Base-by-base conservation (phyloP, 2,797 vertebrate species). In the Naso thynnoides region DNA sequence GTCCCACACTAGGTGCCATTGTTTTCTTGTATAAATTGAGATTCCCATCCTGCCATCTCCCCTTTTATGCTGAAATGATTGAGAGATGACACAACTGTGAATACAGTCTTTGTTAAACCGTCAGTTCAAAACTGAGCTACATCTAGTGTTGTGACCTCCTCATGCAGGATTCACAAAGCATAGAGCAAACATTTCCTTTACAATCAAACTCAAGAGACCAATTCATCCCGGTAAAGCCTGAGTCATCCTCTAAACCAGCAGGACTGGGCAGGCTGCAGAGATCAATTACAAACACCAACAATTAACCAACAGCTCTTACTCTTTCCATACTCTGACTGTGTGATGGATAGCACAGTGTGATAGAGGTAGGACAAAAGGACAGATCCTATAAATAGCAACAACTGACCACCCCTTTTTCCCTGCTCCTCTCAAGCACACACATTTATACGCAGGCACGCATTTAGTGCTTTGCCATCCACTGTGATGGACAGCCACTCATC, bases 321-420 rank as follows among this genome's bases (percentile, higher is more conserved):
- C 60, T 71, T 72, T 70, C 79, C 68, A 67, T 73, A 73, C 72
- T 76, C 67, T 75, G 78, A 88, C 88, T 87, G 86, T 83, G 87
- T 88, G 89, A 89, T 85, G 87, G 88, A 89, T 86, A 88, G 87
- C 90, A 88, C 86, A 82, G 85, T 78, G 83, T 89, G 87, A 87
- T 79, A 87, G 90, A 93, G 92, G 89, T 91, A 92, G 90, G 89
- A 91, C 87, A 89, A 89, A 90, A 90, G 87, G 87, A 91, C 80
- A 84, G 78, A 85, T 62, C 81, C 82, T 90, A 88, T 91, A 91
- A 92, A 92, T 91, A 90, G 86, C 79, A 87, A 90, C 80, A 73
- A 85, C 66, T 29, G 73, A 89, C 82, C 74, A 79, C 70, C 84
- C 84, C 61, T 49, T 78, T 86, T 81, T 31, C 62, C 63, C 83